Base-by-base conservation (phyloP, 2,797 vertebrate genomes). In the Acanthurus lineatus region DNA sequence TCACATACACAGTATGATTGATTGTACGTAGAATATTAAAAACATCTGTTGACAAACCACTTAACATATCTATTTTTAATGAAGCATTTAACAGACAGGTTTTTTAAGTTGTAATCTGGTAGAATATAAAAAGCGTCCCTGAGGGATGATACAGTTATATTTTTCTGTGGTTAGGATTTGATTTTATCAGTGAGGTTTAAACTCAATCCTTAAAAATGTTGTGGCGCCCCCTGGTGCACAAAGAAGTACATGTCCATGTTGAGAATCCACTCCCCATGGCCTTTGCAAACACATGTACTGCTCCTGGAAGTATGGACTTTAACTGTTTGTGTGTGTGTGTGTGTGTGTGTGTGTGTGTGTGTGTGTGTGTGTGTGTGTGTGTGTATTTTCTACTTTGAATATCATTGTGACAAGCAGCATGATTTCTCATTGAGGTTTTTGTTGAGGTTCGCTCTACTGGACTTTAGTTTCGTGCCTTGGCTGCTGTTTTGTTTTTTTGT, bases 381-480 rank as follows among this genome's bases (percentile, higher is more conserved):
- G 8, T 32, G 52, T 2, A 67, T 79, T 67, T 81, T 85, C 51
- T 77, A 67, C 66, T 53, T 15, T 69, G 20, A 82, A 66, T 68
- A 70, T 54, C 9, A 59, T 62, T 69, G 35, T 65, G 49, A 61
- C 25, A 62, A 42, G 45, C 56, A 72, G 58, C 79, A 75, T 59
- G 70, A 70, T 51, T 79, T 73, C 69, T 53, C 62, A 35, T 56
- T 8, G 0, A 44, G 19, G 12, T 66, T 78, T 85, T 69, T 76
- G 48, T 81, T 77, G 1, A 51, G 9, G 48, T 81, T 88, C 85
- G 59, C 70, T 65, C 52, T 32, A 25, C 57, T 77, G 56, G 72
- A 72, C 66, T 74, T 85, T 69, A 25, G 62, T 88, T 91, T 90
- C 76, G 84, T 92, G 88, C 88, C 87, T 91, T 82, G 84, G 79